Base-by-base conservation (phyloP, 2,797 vertebrate species). In the Sphenodon punctatus region DNA sequence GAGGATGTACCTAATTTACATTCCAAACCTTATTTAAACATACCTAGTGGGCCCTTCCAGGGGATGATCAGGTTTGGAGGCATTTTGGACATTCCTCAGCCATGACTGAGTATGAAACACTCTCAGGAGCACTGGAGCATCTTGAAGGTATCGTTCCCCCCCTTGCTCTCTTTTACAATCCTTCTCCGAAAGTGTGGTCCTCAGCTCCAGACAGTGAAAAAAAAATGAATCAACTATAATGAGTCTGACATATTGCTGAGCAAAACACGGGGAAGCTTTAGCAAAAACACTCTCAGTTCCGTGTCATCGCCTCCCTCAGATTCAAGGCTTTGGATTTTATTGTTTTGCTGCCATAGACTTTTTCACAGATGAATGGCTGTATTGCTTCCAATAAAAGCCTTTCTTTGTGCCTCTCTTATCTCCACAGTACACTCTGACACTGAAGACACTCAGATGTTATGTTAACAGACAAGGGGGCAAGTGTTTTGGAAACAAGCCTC, bases 191-290 rank as follows among this genome's bases (percentile, higher is more conserved):
- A 90, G 51, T 72, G 74, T 81, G 73, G 14, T 22, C 51, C 77
- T 90, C 60, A 14, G 86, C 85, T 85, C 51, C 20, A 56, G 75
- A 79, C 65, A 42, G 56, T 8, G 59, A 85, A 91, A 63, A 91
- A 63, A 36, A 86, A 80, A 87, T 93, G 89, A 90, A 91, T 95
- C 91, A 93, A 88, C 87, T 23, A 63, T 84, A 94, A 93, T 84
- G 89, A 91, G 77, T 42, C 75, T 82, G 88, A 91, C 38, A 6
- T 72, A 65, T 80, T 89, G 87, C 70, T 90, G 79, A 84, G 75
- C 79, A 86, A 89, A 88, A 88, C 70, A 72, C 64, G 22, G 43
- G 51, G 71, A 73, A 73, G 73, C 82, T 67, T 75, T 59, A 51
- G 51, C 66, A 75, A 66, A 83, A 67, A 25, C 77, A 68, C 69